Evolutionary conservation across 2,888 invertebrate genomes (phyloP), one percentile per base, ranked within the genome.

Genomic region (Metellina segmentata): DNA sequence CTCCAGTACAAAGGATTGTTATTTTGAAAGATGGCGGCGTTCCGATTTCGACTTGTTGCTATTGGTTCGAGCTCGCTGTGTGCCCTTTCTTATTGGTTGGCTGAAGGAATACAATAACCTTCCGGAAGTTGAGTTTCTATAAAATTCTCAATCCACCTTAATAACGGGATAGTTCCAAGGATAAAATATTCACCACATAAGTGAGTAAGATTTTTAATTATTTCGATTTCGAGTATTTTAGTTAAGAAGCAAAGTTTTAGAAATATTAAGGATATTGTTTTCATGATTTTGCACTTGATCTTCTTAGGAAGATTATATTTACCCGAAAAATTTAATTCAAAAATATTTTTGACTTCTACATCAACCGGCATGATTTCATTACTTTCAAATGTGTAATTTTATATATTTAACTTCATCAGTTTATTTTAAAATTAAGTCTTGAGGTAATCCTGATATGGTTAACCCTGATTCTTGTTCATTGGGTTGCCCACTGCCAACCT

Each of bases 121-220:
- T n/a, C 77, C 19, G n/a, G 77, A 77, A 77, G 51, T 77, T 16
- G 52, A 77, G 13, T 16, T 9, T 16, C 11, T 79, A 79, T 79
- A 79, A 61, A 79, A 61, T 53, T 79, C 20, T 34, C 52, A 9
- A 61, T 48, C 34, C 11, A 9, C n/a, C 8, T 72, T 34, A 34
- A 34, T 34, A 2, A 2, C 34, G 1, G 34, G 34, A n/a, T n/a
- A n/a, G n/a, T n/a, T n/a, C n/a, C n/a, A n/a, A 16, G n/a, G 52
- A 9, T 19, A 77, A 77, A 52, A 34, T 13, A n/a, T 13, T 8
- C 2, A 48, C 48, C 51, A 6, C 52, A 52, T 77, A 19, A 52
- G 52, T 51, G 51, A 51, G 4, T 75, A 16, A 75, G 48, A 48
- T 16, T 34, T 75, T 48, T 34, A 6, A n/a, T n/a, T n/a, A 34